Base-by-base conservation (phyloP, 2,888 invertebrate genomes). In the Disparrhopalites patrizii region DNA sequence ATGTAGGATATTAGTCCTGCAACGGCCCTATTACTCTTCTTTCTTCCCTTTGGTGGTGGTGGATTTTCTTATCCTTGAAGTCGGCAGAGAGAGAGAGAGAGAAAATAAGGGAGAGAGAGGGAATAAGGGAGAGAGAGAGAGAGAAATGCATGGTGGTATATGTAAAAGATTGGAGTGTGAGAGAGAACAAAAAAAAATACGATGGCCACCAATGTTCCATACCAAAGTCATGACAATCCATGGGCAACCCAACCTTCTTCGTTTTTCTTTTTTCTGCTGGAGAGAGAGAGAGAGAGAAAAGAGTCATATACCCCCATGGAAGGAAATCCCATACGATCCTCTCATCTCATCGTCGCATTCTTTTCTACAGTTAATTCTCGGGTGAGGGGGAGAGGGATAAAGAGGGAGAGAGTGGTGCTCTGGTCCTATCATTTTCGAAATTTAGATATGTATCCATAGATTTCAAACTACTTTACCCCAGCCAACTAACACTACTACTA, bases 261-360 rank as follows among this genome's bases (percentile, higher is more conserved):
- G 36, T 36, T 15, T 7, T 36, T 10, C 36, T 36, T 36, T 36
- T 7, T 36, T 36, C 36, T 36, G 36, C 36, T 10, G 36, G 36
- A 7, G 36, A n/a, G n/a, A n/a, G n/a, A n/a, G 3, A 40, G 40
- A 15, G 47, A 47, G 20, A 47, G 47, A 8, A 47, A 18, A 47
- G n/a, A 3, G 25, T 47, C 47, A 20, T 8, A 23, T 47, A 40
- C 40, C 40, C n/a, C 40, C 15, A 40, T 40, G 40, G n/a, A 40
- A 40, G 15, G n/a, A 18, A 47, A 47, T 47, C 47, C 20, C 47
- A 47, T 47, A 47, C 54, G 31, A 20, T 54, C 28, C 40, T 20
- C 30, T 31, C 54, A 54, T 54, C 47, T 47, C 47, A 56, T 56
- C 56, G 38, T 56, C 25, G 31, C 31, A 56, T 56, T 56, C 31